Base-by-base conservation (phyloP, 2,113 vertebrate species). In the Leptobrachium leishanense region DNA sequence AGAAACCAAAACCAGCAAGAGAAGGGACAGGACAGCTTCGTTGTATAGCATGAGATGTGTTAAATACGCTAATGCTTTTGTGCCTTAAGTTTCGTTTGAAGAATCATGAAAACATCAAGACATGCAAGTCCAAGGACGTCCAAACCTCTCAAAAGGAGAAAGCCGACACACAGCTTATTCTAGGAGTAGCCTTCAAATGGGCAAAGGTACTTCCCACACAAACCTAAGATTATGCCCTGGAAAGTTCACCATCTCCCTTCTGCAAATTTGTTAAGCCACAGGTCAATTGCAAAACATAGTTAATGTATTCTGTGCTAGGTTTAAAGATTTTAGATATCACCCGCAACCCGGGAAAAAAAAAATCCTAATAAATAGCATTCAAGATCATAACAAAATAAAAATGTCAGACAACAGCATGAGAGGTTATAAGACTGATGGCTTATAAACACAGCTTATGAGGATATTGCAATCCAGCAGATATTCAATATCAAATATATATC, bases 401-500 rank as follows among this genome's bases (percentile, higher is more conserved):
- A 68, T 50, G 43, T 73, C 53, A 13, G 71, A 43, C 31, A 7
- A 44, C 62, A 55, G 31, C 54, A 59, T 74, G 42, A 46, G 64
- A 74, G 11, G 78, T 80, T 80, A 80, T 74, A 80, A 68, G 64
- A 70, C 78, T 80, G 64, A 68, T 68, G 50, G 78, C 3, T 80
- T 74, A 80, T 80, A 80, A 80, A 80, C 77, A 73, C 71, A 80
- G 78, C 78, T 80, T 80, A 80, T 80, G 74, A 46, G 54, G 70
- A 79, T 73, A 73, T 73, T 79, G 77, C 77, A 79, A 79, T 73
- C 46, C 77, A 57, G 62, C 59, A 5, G 50, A 79, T 72, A 73
- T 79, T 79, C 62, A 79, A 79, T 79, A 79, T 79, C 77, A 79
- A 79, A 79, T 79, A 79, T 79, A 79, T 79, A 79, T 57, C 77